phyloP scores from a whole-genome alignment of 1,140 invertebrate genomes.

The Lasaia peninsularis region DNA sequence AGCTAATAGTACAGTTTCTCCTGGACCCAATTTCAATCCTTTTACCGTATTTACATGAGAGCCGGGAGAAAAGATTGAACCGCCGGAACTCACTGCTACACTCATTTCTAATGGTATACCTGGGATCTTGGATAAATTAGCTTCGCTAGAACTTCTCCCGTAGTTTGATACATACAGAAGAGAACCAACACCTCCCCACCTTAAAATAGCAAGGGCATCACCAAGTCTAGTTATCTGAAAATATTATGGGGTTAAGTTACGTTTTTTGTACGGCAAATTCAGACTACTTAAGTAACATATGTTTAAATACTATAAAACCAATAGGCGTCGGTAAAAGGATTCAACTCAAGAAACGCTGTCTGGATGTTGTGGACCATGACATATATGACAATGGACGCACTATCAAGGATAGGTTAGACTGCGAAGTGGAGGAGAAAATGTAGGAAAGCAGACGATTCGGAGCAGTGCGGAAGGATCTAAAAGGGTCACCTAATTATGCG shows the following conservation, averaged over 20 bases:
- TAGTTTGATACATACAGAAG: constrained; percentile 52
- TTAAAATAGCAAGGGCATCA: constrained; percentile 43
- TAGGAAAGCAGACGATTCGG: no score
- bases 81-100: constrained; percentile 46
- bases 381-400: no score
- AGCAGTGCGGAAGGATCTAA: no score
- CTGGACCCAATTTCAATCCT: constrained; percentile 43
- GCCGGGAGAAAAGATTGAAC: constrained; percentile 42
- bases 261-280: no score
- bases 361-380: no score
- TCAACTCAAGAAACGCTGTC: no score
- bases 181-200: constrained; percentile 55
- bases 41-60: constrained; percentile 47
- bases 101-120: constrained; percentile 58
- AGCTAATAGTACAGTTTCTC: constrained; percentile 50
- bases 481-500: no score
- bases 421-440: no score
- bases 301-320: no score
- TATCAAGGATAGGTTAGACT: no score
- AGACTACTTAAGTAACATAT: no score
- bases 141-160: constrained; percentile 36
- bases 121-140: constrained; percentile 45
- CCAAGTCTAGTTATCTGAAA: constrained; percentile 55
- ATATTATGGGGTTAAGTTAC: neutral
- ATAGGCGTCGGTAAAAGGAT: no score